Evolutionary conservation across 2,113 vertebrate genomes (phyloP).

Genomic region (Oostethus manadensis): DNA sequence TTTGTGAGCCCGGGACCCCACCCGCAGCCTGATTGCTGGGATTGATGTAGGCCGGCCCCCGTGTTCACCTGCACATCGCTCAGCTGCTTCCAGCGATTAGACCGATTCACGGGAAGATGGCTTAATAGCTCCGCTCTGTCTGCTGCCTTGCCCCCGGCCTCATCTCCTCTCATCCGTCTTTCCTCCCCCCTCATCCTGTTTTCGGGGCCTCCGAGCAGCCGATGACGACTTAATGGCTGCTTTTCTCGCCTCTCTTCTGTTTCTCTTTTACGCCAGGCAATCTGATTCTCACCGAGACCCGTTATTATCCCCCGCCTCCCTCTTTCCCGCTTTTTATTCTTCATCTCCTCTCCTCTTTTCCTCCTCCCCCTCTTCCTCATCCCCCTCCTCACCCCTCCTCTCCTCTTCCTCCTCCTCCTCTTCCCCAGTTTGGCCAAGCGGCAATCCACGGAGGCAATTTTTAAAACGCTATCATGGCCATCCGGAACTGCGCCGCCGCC

Average conservation of each 20-base stretch:
- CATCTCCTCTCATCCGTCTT: conserved; percentile 44
- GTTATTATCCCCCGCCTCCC: conserved; percentile 27
- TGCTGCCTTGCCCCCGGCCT: conserved; percentile 20
- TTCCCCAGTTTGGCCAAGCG: conserved; percentile 24
- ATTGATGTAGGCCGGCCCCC: conserved; percentile 54
- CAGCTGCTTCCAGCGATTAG: conserved; percentile 66
- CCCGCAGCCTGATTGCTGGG: conserved; percentile 59
- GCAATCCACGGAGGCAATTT: conserved; percentile 37
- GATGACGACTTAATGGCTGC: conserved; percentile 47
- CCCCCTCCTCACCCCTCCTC: conserved; percentile 41
- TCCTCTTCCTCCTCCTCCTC: conserved; percentile 40
- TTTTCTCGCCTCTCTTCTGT: conserved; percentile 46
- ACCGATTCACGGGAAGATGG: conserved; percentile 58
- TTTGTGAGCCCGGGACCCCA: conserved; percentile 56
- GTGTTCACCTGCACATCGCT: conserved; percentile 57
- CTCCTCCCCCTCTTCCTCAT: conserved; percentile 43
- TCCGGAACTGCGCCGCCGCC: conserved; percentile 3
- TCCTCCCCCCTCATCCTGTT: conserved; percentile 35
- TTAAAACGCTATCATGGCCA: conserved; percentile 43
- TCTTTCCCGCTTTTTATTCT: conserved; percentile 28
- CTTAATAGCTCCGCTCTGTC: conserved; percentile 61
- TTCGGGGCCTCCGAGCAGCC: conserved; percentile 35
- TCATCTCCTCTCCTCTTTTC: conserved; percentile 28
- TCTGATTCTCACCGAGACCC: conserved; percentile 25
- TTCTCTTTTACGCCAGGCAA: conserved; percentile 26